Conservation (phyloP, 2,797 vertebrate genomes). For the Martes flavigula region DNA sequence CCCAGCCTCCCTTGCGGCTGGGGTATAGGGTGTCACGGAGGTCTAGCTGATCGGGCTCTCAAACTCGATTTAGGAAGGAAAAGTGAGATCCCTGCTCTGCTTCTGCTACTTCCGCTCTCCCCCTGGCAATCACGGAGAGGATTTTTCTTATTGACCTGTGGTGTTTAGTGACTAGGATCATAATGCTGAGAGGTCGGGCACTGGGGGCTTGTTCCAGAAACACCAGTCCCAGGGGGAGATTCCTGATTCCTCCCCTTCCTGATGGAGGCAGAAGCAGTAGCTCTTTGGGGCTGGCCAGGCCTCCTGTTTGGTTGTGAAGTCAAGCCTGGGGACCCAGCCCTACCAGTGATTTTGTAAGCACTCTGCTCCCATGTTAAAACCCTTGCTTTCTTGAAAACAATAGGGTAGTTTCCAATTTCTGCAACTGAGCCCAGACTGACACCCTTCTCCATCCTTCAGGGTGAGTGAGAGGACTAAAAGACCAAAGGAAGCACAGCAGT, state of each 20-base stretch:
- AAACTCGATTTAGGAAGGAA: not conserved
- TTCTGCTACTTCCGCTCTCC: not conserved
- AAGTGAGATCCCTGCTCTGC: not conserved
- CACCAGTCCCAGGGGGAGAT: not conserved
- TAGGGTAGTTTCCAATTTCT: conserved; percentile 46
- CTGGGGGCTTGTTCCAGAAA: not conserved
- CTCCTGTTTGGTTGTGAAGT: not conserved
- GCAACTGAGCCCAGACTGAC: not conserved
- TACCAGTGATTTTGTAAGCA: not conserved
- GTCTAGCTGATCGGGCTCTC: not conserved
- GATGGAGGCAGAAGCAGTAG: not conserved
- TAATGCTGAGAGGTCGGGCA: not conserved
- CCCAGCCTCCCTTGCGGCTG: not conserved
- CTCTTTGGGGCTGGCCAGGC: not conserved
- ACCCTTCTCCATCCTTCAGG: not conserved
- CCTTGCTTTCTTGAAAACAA: not conserved
- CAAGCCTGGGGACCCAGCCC: not conserved
- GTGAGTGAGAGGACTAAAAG: not conserved
- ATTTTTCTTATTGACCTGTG: not conserved
- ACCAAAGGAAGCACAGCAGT: not conserved
- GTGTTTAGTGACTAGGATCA: not conserved
- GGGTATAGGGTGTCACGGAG: not conserved
- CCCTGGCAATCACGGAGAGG: not conserved
- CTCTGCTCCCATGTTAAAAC: not conserved
- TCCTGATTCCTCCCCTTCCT: not conserved